These are phyloP conservation scores for Chymomyza costata DNA, from an alignment of 1,140 invertebrate genomes.

Conservation along the genomic window DNA sequence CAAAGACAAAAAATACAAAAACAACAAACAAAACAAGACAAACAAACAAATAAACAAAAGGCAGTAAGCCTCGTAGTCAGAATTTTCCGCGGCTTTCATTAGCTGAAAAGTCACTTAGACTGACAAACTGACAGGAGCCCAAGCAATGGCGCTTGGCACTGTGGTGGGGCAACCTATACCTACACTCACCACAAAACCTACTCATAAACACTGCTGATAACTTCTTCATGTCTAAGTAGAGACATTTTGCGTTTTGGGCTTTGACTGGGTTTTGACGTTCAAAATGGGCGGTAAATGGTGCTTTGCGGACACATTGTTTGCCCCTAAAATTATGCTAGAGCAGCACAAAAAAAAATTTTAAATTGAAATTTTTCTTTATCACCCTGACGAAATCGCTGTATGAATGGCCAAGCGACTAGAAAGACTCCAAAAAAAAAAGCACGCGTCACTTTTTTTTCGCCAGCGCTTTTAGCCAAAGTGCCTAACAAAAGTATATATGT, in stretches of 20 bases:
- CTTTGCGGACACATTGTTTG: neutral
- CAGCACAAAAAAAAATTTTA: conserved; percentile 49
- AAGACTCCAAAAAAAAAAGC: neutral
- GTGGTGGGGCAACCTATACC: too few species aligned
- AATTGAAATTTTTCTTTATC: conserved; percentile 73
- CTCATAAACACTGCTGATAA: conserved; percentile 64
- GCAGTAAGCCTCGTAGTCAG: conserved; percentile 44
- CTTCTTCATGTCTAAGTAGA: conserved; percentile 62
- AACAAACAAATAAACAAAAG: conserved; percentile 46
- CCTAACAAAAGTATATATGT: too few species aligned
- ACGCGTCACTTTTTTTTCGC: too few species aligned
- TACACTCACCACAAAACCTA: conserved; percentile 15
- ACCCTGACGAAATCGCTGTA: conserved; percentile 47
- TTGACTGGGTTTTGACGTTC: conserved; percentile 18
- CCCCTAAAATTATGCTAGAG: conserved; percentile 39
- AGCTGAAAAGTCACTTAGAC: conserved; percentile 9
- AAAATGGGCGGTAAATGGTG: neutral
- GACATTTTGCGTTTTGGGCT: too few species aligned
- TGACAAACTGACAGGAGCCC: too few species aligned
- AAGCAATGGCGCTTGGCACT: too few species aligned
- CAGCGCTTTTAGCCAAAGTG: too few species aligned
- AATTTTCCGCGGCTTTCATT: conserved; percentile 48
- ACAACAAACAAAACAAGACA: conserved; percentile 20
- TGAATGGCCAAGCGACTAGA: neutral
- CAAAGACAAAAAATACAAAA: conserved; percentile 29